A percentile compares a stretch with the other conserved stretches of the same genome.
These are phyloP conservation scores for Cuniculus paca DNA, from an alignment of 2,797 vertebrate genomes.

Conservation along the genomic window DNA sequence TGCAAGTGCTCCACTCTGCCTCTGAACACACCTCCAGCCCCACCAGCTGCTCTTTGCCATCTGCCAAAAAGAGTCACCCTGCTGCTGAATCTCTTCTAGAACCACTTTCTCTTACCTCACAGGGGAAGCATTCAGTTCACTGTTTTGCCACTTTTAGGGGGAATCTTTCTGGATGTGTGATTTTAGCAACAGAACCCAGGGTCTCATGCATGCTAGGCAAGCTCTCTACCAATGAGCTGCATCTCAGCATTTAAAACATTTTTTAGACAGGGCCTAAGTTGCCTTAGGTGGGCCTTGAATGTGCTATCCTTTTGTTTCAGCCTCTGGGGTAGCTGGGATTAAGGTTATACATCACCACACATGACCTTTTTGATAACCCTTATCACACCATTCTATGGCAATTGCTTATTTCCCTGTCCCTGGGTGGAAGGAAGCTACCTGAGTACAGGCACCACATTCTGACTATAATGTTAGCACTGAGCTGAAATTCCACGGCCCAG, in stretches of 20 bases:
- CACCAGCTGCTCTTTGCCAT: not conserved
- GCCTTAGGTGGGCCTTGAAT: not conserved
- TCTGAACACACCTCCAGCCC: not conserved
- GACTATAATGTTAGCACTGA: not conserved
- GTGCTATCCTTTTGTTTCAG: not conserved
- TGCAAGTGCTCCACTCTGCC: not conserved
- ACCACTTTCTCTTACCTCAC: not conserved
- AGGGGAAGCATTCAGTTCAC: not conserved
- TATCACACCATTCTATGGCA: not conserved
- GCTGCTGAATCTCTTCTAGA: not conserved
- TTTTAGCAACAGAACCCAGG: not conserved
- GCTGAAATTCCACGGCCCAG: not conserved
- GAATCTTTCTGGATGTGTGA: not conserved
- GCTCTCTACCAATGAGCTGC: not conserved
- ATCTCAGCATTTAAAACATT: not conserved
- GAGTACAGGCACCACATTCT: not conserved
- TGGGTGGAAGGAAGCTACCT: not conserved
- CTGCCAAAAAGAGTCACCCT: not conserved
- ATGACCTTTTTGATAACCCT: not conserved
- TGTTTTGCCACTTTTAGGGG: not conserved
- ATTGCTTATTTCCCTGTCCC: not conserved
- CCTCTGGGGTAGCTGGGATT: not conserved
- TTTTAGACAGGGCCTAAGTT: not conserved
- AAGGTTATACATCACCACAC: not conserved
- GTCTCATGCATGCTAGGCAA: not conserved